A percentile compares a stretch with the other conserved stretches of the same genome.
These are phyloP conservation scores for Prolemur simus DNA, from an alignment of 2,113 vertebrate species.

Conservation along the genomic window DNA sequence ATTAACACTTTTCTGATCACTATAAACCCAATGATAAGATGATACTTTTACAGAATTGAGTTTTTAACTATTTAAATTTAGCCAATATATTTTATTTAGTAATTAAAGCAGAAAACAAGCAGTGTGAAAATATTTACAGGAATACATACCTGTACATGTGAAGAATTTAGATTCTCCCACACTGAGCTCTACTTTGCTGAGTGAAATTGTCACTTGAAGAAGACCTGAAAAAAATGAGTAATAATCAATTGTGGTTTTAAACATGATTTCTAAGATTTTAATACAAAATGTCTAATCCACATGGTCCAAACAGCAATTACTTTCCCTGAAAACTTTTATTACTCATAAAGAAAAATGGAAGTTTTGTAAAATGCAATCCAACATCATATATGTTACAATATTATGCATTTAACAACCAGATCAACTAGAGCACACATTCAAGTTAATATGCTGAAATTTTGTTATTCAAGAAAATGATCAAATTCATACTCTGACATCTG, in stretches of 20 bases:
- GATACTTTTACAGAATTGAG: neutral
- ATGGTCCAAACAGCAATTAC: neutral
- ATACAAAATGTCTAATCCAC: neutral
- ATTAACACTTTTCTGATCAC: neutral
- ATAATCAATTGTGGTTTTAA: conserved; percentile 39
- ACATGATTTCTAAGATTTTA: neutral
- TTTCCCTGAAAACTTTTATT: neutral
- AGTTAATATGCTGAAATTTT: neutral
- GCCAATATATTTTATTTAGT: neutral
- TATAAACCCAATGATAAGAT: neutral
- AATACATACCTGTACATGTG: conserved; percentile 95
- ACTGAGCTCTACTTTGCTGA: conserved; percentile 98
- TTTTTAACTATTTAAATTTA: neutral
- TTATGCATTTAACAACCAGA: neutral
- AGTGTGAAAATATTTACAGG: neutral
- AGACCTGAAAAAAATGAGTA: conserved; percentile 87
- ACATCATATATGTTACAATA: neutral
- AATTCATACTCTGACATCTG: neutral
- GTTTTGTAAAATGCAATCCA: neutral
- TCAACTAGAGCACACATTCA: neutral
- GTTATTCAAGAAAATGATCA: neutral
- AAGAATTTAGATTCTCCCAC: conserved; percentile 99
- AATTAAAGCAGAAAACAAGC: neutral
- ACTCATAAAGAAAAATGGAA: neutral
- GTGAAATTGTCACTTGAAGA: conserved; percentile 97